A percentile compares a stretch with the other conserved stretches of the same genome.
Conservation (phyloP, 2,113 vertebrate genomes). For the Aplodontia rufa region DNA sequence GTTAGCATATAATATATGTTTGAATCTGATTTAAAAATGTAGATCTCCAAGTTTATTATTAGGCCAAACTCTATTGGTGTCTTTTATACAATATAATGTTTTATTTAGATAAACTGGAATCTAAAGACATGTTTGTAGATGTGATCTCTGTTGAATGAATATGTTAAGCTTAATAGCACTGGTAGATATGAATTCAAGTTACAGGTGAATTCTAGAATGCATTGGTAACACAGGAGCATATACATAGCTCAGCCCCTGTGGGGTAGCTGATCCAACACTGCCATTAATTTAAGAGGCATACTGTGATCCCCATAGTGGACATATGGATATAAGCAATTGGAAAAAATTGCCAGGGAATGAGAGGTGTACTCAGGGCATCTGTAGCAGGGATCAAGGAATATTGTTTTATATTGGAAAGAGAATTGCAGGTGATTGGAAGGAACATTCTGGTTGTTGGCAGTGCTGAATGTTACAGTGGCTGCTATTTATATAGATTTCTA, state of each 20-base stretch:
- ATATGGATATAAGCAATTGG: rapidly evolving
- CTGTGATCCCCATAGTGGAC: too few species aligned
- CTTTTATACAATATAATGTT: not conserved
- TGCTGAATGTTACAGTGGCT: not conserved
- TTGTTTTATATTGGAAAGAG: not conserved
- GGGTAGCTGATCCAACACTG: not conserved
- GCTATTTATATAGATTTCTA: not conserved
- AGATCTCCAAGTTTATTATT: not conserved
- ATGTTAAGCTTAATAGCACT: not conserved
- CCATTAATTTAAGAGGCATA: not conserved
- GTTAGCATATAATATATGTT: too few species aligned
- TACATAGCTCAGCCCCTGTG: too few species aligned
- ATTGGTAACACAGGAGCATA: not conserved
- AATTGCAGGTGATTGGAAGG: not conserved
- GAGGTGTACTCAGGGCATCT: too few species aligned
- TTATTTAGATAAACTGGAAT: not conserved
- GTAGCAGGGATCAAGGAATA: not conserved
- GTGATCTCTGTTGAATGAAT: not conserved
- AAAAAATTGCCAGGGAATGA: not conserved
- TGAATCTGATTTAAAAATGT: not conserved
- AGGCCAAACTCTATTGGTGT: too few species aligned
- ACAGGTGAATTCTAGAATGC: not conserved
- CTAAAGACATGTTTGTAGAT: too few species aligned
- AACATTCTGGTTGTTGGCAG: too few species aligned
- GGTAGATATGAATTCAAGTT: too few species aligned